Evolutionary conservation across 2,797 vertebrate genomes (phyloP).

Genomic region (Pipistrellus pipistrellus): DNA sequence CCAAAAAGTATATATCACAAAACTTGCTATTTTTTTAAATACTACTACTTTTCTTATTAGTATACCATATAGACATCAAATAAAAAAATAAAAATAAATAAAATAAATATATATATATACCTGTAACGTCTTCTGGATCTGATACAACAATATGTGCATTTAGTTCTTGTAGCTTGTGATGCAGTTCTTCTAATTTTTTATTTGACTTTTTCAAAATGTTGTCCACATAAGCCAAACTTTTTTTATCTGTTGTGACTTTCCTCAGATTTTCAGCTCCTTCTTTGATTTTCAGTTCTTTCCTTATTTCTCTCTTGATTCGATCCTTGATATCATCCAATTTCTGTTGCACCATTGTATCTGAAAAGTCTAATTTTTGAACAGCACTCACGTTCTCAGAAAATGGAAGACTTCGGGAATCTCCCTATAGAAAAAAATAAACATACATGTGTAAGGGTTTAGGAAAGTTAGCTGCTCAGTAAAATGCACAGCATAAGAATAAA

Average conservation of each 20-base stretch:
- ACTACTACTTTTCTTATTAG: background rate
- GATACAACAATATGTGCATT: slow-evolving; percentile 99
- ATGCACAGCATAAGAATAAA: background rate
- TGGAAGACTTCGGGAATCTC: slow-evolving; percentile 93
- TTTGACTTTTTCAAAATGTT: slow-evolving; percentile 99
- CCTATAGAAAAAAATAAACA: slow-evolving; percentile 83
- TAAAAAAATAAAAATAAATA: background rate
- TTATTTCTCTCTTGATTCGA: slow-evolving; percentile 99
- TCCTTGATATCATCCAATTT: slow-evolving; percentile 99
- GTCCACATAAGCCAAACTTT: slow-evolving; percentile 99
- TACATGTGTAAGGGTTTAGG: slow-evolving; percentile 70
- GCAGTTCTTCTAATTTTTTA: slow-evolving; percentile 98
- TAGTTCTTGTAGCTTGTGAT: slow-evolving; percentile 98
- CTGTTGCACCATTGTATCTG: slow-evolving; percentile 97
- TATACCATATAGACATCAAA: slow-evolving; percentile 23
- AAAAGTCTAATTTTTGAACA: slow-evolving; percentile 95
- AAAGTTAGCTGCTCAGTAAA: slow-evolving; percentile 67
- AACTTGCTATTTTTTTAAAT: slow-evolving; percentile 31
- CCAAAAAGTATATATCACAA: background rate
- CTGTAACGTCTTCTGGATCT: slow-evolving; percentile 96
- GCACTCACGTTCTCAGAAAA: slow-evolving; percentile 94
- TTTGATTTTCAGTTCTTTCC: slow-evolving; percentile 99
- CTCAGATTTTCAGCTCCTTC: slow-evolving; percentile 99
- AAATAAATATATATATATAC: slow-evolving; percentile 86
- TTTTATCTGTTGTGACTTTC: slow-evolving; percentile 99